A percentile compares a stretch with the other conserved stretches of the same genome.
phyloP scores from a whole-genome alignment of 2,113 vertebrate species.

The Mastomys natalensis region DNA sequence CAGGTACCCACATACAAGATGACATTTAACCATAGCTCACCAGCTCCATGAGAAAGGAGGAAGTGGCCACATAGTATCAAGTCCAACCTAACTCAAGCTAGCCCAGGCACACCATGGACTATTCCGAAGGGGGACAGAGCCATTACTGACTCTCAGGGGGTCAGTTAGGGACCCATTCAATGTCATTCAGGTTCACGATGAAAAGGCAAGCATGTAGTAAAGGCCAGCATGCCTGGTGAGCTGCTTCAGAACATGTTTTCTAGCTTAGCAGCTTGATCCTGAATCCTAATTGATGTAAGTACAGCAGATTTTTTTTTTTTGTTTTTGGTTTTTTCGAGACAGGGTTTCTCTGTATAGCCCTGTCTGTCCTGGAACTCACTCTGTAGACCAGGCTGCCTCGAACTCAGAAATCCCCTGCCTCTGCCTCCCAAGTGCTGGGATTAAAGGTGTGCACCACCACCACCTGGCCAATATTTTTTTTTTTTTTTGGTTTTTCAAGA shows the following conservation, averaged over 20 bases:
- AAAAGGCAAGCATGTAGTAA: not conserved
- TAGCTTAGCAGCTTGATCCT: not conserved
- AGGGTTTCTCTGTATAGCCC: too few species aligned
- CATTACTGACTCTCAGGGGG: rapidly evolving
- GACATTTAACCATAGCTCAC: not conserved
- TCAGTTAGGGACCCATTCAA: not conserved
- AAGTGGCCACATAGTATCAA: too few species aligned
- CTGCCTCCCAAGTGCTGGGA: too few species aligned
- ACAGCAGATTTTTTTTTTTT: too few species aligned
- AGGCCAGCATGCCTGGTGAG: not conserved
- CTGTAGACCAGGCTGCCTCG: too few species aligned
- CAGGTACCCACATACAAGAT: rapidly evolving
- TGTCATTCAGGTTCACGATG: rapidly evolving
- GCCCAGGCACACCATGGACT: not conserved
- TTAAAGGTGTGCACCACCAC: too few species aligned
- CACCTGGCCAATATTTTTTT: too few species aligned
- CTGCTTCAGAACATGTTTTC: not conserved
- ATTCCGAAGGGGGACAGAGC: rapidly evolving
- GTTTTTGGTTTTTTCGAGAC: too few species aligned
- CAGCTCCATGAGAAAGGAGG: not conserved
- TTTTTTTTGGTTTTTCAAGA: too few species aligned
- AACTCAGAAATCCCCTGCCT: too few species aligned
- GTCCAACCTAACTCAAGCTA: not conserved
- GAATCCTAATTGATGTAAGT: not conserved
- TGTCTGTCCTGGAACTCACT: too few species aligned